Evolutionary conservation across 2,888 invertebrate genomes (phyloP).

Genomic region (Cordylochernes scorpioides): DNA sequence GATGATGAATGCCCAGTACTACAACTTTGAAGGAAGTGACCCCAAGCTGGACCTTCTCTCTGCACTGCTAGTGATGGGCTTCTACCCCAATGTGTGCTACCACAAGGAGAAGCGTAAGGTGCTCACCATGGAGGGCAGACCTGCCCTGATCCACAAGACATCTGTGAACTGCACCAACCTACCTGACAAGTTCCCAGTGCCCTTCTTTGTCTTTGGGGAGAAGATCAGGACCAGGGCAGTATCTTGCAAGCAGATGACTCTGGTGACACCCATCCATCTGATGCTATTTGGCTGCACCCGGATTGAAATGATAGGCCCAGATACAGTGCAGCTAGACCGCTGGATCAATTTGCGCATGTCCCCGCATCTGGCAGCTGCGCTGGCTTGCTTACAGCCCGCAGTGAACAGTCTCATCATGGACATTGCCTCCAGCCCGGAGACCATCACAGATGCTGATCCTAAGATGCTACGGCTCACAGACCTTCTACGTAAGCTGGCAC

Average conservation of each 20-base stretch:
- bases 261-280: conserved; percentile 78
- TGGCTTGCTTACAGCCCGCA: conserved; percentile 63
- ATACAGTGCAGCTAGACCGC: conserved; percentile 52
- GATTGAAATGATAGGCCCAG: conserved; percentile 45
- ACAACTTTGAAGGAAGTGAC: conserved; percentile 47
- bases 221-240: conserved; percentile 87
- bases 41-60: conserved; percentile 49
- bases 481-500: conserved; percentile 40
- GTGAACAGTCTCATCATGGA: conserved; percentile 55
- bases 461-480: conserved; percentile 31
- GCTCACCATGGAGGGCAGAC: conserved; percentile 74
- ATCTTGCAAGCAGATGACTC: conserved; percentile 81
- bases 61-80: conserved; percentile 58
- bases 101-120: conserved; percentile 88
- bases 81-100: conserved; percentile 86
- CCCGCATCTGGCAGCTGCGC: conserved; percentile 42
- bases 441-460: conserved; percentile 33
- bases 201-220: conserved; percentile 91
- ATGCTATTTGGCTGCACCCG: conserved; percentile 72
- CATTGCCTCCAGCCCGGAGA: conserved; percentile 50
- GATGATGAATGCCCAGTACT: conserved; percentile 40
- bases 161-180: conserved; percentile 74
- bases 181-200: conserved; percentile 60
- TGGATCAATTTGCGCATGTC: conserved; percentile 79
- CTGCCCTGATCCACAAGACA: conserved; percentile 80